Evolutionary conservation across 2,113 vertebrate species (phyloP).

Genomic region (Pao palembangensis): DNA sequence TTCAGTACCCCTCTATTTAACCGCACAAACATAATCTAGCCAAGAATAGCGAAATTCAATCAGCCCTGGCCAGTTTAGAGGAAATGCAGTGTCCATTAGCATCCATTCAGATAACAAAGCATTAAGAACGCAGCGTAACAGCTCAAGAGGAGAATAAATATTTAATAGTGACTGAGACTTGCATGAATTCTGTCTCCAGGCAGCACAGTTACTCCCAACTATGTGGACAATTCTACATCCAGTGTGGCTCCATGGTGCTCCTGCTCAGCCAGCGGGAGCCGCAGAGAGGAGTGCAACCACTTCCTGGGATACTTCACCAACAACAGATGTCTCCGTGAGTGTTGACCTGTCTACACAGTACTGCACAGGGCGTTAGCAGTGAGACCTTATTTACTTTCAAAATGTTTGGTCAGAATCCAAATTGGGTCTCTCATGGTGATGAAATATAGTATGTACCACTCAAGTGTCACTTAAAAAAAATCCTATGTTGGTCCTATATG

Average conservation of each 20-base stretch:
- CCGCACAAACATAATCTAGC: not conserved
- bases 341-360: not conserved
- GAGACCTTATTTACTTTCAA: not conserved
- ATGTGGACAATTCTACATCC: conserved; percentile 82
- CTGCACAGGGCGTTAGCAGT: not conserved
- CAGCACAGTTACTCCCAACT: conserved; percentile 91
- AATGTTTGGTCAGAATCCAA: not conserved
- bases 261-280: conserved; percentile 84
- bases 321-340: conserved; percentile 92
- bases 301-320: conserved; percentile 82
- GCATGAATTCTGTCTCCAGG: conserved; percentile 70
- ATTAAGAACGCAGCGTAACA: conserved; percentile 20
- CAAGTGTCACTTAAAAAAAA: no score
- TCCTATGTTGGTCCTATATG: no score
- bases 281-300: conserved; percentile 80
- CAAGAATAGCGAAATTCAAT: not conserved
- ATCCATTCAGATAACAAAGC: conserved; percentile 28
- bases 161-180: conserved; percentile 48
- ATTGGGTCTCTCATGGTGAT: not conserved
- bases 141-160: conserved; percentile 41
- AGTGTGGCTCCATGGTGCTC: conserved; percentile 88
- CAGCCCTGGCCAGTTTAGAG: conserved; percentile 8
- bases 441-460: no score
- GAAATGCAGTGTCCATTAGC: conserved; percentile 34
- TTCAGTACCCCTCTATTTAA: not conserved